Evolutionary conservation across 2,797 vertebrate genomes (phyloP).

Genomic region (Sternotherus odoratus): DNA sequence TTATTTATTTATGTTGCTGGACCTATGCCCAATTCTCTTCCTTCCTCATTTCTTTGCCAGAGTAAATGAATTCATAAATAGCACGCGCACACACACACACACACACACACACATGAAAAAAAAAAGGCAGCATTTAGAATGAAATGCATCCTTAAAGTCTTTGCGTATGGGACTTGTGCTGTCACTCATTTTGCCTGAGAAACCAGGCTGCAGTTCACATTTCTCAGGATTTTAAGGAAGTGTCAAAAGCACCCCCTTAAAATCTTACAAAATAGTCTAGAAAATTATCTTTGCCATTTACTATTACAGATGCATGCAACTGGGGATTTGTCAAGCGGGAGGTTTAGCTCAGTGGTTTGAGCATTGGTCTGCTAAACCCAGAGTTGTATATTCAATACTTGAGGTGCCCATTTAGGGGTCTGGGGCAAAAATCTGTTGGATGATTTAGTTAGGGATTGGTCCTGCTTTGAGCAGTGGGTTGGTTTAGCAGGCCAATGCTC

Average conservation of each 20-base stretch:
- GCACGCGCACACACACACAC: no score
- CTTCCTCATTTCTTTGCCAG: not conserved
- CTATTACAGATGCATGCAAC: not conserved
- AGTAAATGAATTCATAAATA: not conserved
- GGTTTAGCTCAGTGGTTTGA: no score
- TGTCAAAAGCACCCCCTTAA: not conserved
- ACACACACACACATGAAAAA: no score
- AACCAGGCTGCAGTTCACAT: not conserved
- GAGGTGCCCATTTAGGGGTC: no score
- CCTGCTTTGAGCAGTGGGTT: no score
- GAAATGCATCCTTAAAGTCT: not conserved
- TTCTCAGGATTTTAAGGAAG: not conserved
- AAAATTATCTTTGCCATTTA: not conserved
- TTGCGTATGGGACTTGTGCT: fast-evolving
- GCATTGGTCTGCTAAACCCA: no score
- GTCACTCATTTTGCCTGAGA: not conserved
- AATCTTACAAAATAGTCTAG: not conserved
- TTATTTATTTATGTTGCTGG: not conserved
- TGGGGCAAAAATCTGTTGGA: no score
- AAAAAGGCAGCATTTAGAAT: not conserved
- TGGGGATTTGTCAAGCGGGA: not conserved
- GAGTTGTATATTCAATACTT: no score
- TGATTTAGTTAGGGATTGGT: no score
- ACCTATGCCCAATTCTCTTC: not conserved
- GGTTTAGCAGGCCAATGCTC: no score